Evolutionary conservation across 2,797 vertebrate genomes (phyloP).

Genomic region (Masticophis lateralis): DNA sequence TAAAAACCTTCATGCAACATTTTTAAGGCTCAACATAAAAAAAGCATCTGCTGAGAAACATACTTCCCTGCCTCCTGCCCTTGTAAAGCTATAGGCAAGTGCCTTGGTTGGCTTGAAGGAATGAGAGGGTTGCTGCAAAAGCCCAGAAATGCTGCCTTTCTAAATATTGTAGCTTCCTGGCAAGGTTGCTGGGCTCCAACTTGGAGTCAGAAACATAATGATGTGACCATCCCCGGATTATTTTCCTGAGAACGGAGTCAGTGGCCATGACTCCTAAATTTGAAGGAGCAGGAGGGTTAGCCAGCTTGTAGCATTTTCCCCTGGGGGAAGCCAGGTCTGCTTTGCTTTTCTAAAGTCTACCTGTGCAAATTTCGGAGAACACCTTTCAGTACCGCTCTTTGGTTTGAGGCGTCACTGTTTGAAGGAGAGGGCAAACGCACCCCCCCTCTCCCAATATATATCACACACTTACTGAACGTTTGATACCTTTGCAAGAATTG

Average conservation of each 20-base stretch:
- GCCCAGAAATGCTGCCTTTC: not conserved
- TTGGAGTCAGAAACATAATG: not conserved
- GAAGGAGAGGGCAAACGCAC: not conserved
- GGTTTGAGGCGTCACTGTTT: not conserved
- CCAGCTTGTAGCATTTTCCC: not conserved
- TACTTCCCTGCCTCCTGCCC: constrained; percentile 1
- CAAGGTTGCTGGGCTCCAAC: not conserved
- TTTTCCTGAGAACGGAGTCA: constrained; percentile 7
- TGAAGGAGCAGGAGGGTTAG: not conserved
- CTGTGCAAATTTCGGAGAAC: not conserved
- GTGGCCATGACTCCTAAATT: not conserved
- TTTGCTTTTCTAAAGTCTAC: not conserved
- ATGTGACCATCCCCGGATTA: not conserved
- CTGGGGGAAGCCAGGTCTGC: not conserved
- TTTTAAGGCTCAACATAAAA: constrained; percentile 22
- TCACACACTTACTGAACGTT: not conserved
- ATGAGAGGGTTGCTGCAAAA: not conserved
- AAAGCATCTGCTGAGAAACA: not conserved
- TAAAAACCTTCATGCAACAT: constrained; percentile 29
- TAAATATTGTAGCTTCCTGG: not conserved
- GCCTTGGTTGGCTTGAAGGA: not conserved
- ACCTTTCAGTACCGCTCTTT: not conserved
- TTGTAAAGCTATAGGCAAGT: constrained; percentile 23
- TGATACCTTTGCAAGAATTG: not conserved
- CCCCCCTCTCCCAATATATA: not conserved